phyloP scores from a whole-genome alignment of 2,113 vertebrate genomes.

The Lamprologus lemairii region DNA sequence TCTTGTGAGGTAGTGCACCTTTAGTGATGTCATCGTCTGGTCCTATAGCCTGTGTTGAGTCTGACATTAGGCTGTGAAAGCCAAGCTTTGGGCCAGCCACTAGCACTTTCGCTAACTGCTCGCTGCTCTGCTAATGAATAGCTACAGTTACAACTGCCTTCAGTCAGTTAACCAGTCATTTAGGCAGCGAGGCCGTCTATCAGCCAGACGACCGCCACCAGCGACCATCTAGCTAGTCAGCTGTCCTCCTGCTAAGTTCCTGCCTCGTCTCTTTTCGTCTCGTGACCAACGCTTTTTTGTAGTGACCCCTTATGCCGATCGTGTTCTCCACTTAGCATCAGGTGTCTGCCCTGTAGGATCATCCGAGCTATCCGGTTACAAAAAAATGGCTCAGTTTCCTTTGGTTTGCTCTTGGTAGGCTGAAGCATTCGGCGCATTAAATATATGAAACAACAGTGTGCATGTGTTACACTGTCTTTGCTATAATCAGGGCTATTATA shows the following conservation, averaged over 20 bases:
- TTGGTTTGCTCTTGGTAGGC: neutral
- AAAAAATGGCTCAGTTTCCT: neutral
- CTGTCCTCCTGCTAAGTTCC: neutral
- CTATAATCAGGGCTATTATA: neutral
- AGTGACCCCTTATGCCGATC: neutral
- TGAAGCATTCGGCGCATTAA: neutral
- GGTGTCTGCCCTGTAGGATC: conserved; percentile 20
- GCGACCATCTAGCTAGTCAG: neutral
- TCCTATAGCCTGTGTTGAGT: neutral
- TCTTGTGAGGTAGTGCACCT: neutral
- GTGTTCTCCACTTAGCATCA: conserved; percentile 32
- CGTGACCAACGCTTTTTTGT: neutral
- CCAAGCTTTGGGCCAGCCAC: neutral
- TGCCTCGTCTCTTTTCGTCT: neutral
- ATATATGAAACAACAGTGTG: neutral
- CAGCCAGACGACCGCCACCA: neutral
- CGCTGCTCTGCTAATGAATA: neutral
- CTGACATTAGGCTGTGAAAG: conserved; percentile 8
- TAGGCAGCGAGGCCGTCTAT: neutral
- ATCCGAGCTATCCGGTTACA: conserved; percentile 21
- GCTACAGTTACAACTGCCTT: neutral
- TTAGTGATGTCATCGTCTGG: conserved; percentile 6
- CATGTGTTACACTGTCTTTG: neutral
- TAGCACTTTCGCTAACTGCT: neutral
- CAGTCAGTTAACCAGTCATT: neutral